Conservation (phyloP, 2,113 vertebrate genomes). For the Oreochromis niloticus region DNA sequence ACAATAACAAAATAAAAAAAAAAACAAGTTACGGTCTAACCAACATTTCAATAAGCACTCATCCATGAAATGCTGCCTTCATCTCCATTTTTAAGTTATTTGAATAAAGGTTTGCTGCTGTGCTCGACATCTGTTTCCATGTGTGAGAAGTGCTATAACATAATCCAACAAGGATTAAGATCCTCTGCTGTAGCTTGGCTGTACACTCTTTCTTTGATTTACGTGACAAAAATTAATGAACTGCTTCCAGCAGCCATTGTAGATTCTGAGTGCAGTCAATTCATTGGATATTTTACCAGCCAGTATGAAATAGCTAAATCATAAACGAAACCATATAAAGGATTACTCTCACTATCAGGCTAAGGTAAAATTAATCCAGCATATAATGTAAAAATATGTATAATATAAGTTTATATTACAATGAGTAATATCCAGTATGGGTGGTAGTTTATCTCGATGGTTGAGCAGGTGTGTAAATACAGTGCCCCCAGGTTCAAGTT, state of each 20-base stretch:
- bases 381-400: neutral
- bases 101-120: neutral
- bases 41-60: neutral
- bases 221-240: neutral
- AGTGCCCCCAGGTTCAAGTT: neutral
- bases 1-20: neutral
- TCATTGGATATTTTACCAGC: neutral
- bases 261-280: neutral
- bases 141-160: neutral
- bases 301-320: neutral
- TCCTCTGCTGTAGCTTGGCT: neutral
- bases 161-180: neutral
- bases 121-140: neutral
- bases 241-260: neutral
- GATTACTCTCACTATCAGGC: neutral
- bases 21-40: neutral
- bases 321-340: rapidly evolving
- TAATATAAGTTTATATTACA: neutral
- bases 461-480: neutral
- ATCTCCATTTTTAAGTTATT: neutral
- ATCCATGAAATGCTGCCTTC: neutral
- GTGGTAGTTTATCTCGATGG: neutral
- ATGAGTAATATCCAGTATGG: neutral
- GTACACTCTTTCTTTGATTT: neutral
- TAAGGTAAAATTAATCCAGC: rapidly evolving